Evolutionary conservation across 2,797 vertebrate genomes (phyloP).

Genomic region (Phoebastria nigripes): DNA sequence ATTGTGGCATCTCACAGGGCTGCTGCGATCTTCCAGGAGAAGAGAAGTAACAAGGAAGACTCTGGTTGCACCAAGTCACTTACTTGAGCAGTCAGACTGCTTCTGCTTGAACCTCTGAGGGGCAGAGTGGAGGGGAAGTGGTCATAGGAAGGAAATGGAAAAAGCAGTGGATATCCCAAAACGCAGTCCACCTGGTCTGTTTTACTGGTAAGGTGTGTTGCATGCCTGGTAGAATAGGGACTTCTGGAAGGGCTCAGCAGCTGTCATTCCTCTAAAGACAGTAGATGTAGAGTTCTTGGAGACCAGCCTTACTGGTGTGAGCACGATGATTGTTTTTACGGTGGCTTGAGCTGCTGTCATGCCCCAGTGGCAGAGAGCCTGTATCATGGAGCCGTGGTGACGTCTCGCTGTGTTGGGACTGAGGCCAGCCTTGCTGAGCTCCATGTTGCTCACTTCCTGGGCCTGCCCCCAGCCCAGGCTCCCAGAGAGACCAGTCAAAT

Average conservation of each 20-base stretch:
- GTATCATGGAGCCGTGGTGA: not conserved
- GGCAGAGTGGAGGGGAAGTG: not conserved
- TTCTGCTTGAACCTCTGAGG: not conserved
- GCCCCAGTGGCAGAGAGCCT: not conserved
- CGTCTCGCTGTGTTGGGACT: fast-evolving
- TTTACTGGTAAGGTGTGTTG: not conserved
- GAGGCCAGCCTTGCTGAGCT: not conserved
- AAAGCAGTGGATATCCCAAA: not conserved
- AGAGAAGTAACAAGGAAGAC: not conserved
- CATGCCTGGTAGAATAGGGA: not conserved
- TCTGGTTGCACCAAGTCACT: not conserved
- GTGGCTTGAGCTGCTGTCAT: not conserved
- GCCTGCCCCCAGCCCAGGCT: not conserved
- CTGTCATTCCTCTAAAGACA: not conserved
- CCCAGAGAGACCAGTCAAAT: not conserved
- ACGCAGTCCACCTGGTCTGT: not conserved
- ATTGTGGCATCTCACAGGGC: not conserved
- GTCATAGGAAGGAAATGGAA: not conserved
- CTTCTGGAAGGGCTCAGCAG: not conserved
- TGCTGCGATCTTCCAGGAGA: not conserved
- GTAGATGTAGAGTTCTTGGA: not conserved
- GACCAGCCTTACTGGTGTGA: not conserved
- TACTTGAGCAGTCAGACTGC: not conserved
- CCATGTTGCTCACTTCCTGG: not conserved
- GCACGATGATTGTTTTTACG: fast-evolving